phyloP scores from a whole-genome alignment of 2,797 vertebrate genomes.

The Pteronotus mesoamericanus region DNA sequence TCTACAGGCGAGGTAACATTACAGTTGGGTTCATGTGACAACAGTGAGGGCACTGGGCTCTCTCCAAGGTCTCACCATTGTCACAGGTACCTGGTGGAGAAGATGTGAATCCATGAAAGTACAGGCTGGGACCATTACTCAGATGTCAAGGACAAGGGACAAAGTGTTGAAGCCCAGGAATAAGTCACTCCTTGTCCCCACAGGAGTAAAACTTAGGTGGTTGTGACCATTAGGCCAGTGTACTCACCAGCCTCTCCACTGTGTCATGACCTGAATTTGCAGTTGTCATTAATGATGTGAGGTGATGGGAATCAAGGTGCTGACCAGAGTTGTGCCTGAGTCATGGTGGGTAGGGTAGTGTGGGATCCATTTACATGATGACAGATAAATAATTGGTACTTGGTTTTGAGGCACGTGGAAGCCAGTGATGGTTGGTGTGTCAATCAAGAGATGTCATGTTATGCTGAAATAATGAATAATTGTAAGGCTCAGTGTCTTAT shows the following conservation, averaged over 20 bases:
- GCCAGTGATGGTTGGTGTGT: not conserved
- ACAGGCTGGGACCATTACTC: not conserved
- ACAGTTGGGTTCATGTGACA: not conserved
- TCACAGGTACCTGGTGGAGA: not conserved
- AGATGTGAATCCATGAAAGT: not conserved
- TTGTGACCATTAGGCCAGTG: not conserved
- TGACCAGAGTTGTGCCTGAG: not conserved
- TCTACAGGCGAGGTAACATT: not conserved
- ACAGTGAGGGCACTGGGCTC: not conserved
- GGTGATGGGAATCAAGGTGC: not conserved
- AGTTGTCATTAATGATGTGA: not conserved
- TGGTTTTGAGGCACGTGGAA: not conserved
- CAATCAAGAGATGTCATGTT: not conserved
- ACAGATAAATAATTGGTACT: not conserved
- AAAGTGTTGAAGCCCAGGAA: not conserved
- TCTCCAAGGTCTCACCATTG: not conserved
- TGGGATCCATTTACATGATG: not conserved
- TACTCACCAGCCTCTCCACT: not conserved
- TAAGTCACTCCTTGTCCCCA: not conserved
- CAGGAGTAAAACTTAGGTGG: not conserved
- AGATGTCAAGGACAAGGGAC: not conserved
- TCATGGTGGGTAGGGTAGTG: not conserved
- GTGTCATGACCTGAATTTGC: not conserved
- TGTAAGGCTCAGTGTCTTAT: not conserved
- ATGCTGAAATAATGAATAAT: not conserved